phyloP scores from a whole-genome alignment of 2,797 vertebrate genomes.

The Netta rufina region DNA sequence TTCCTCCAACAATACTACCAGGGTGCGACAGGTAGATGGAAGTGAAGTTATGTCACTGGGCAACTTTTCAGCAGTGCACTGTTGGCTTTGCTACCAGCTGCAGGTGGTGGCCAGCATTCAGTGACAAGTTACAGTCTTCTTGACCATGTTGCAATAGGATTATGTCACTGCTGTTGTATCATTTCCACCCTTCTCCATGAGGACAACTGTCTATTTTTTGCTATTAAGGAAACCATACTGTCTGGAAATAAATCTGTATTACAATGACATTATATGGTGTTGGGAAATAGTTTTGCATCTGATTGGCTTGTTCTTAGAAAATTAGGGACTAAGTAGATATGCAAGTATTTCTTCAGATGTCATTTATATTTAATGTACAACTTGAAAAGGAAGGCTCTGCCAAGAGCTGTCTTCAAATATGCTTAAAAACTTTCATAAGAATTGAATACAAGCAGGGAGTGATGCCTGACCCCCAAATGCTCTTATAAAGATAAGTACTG shows the following conservation, averaged over 20 bases:
- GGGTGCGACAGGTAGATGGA: neutral
- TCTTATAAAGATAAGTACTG: neutral
- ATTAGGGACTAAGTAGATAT: neutral
- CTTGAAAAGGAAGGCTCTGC: neutral
- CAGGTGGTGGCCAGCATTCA: neutral
- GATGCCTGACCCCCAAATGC: neutral
- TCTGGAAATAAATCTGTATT: constrained; percentile 14
- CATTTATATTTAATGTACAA: neutral
- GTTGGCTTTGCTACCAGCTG: neutral
- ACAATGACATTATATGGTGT: neutral
- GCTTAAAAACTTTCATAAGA: neutral
- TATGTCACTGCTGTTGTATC: neutral
- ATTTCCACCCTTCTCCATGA: neutral
- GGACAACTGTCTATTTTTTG: constrained; percentile 15
- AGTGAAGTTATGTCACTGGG: neutral
- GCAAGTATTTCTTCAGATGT: constrained; percentile 32
- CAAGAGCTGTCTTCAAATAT: neutral
- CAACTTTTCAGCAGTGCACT: neutral
- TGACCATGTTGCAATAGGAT: neutral
- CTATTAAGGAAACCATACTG: neutral
- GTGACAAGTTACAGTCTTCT: neutral
- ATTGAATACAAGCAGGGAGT: neutral
- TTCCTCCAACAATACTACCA: neutral
- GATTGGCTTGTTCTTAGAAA: constrained; percentile 3
- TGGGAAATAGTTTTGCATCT: constrained; percentile 28